Percentiles rank a stretch among this genome's conserved stretches.
Evolutionary conservation across 2,797 vertebrate species (phyloP).

Genomic region (Peromyscus aztecus): DNA sequence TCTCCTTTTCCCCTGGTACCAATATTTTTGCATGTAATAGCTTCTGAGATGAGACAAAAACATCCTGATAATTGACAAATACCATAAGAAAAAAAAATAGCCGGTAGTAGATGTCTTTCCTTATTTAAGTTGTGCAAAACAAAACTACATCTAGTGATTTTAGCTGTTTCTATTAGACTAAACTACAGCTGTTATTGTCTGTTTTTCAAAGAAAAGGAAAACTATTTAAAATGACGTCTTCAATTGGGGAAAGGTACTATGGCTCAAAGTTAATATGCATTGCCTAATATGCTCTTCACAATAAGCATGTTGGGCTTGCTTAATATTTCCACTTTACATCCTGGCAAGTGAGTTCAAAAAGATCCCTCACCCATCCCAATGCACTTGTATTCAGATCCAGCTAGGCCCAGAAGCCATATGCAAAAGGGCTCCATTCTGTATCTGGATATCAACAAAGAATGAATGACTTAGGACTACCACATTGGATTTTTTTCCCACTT

Average conservation of each 20-base stretch:
- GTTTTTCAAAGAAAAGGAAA: constrained; percentile 4
- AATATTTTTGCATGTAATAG: constrained; percentile 44
- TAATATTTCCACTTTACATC: neutral
- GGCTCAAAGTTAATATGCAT: neutral
- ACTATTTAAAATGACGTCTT: neutral
- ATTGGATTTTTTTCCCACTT: neutral
- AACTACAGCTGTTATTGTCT: neutral
- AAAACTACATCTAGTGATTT: neutral
- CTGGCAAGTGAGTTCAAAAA: neutral
- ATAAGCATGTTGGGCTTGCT: neutral
- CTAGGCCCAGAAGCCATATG: neutral
- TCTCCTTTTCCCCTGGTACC: neutral
- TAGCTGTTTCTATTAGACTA: neutral
- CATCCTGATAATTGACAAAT: neutral
- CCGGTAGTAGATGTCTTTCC: neutral
- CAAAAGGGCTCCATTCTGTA: neutral
- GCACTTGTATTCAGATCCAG: neutral
- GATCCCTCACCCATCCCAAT: neutral
- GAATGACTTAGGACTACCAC: neutral
- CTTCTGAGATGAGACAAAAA: constrained; percentile 13
- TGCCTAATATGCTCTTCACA: neutral
- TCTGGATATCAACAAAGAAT: neutral
- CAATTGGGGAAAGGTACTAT: neutral
- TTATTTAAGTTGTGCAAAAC: constrained; percentile 35
- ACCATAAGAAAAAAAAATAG: neutral